phyloP scores from a whole-genome alignment of 2,888 invertebrate genomes.

The Caenorhabditis doughertyi region DNA sequence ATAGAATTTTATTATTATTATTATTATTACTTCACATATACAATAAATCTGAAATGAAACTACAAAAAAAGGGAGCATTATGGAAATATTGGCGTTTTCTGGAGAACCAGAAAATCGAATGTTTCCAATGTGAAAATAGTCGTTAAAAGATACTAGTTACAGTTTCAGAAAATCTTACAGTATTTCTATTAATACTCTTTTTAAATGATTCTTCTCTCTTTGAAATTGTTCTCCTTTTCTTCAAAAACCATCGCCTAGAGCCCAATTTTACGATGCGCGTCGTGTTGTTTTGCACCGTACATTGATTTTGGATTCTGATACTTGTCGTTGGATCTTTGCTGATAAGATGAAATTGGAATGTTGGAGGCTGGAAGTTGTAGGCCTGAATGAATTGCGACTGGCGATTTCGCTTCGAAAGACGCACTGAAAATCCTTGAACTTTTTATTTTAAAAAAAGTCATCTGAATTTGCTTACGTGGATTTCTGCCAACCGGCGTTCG shows the following conservation, averaged over 20 bases:
- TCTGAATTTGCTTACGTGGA: slow-evolving; percentile 24
- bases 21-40: slow-evolving; percentile 4
- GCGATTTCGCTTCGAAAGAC: slow-evolving; percentile 58
- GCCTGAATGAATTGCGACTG: slow-evolving; percentile 59
- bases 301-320: slow-evolving; percentile 58
- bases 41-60: slow-evolving; percentile 24
- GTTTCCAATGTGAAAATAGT: slow-evolving; percentile 14
- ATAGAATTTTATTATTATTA: slow-evolving; percentile 8
- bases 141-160: slow-evolving; percentile 60
- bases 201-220: slow-evolving; percentile 45
- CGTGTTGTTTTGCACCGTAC: slow-evolving; percentile 50
- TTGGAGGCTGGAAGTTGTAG: slow-evolving; percentile 61
- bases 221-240: slow-evolving; percentile 26
- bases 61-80: background rate
- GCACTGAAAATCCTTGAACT: slow-evolving; percentile 39
- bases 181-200: slow-evolving; percentile 13
- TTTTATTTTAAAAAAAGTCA: background rate
- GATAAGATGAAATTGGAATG: slow-evolving; percentile 62
- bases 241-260: slow-evolving; percentile 60
- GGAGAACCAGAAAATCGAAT: slow-evolving; percentile 41
- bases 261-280: slow-evolving; percentile 62
- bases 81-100: slow-evolving; percentile 18
- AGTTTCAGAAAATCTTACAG: slow-evolving; percentile 58
- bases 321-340: slow-evolving; percentile 53
- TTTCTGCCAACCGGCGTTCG: slow-evolving; percentile 64